Evolutionary conservation across 2,113 vertebrate species (phyloP).

Genomic region (Eclectus roratus): DNA sequence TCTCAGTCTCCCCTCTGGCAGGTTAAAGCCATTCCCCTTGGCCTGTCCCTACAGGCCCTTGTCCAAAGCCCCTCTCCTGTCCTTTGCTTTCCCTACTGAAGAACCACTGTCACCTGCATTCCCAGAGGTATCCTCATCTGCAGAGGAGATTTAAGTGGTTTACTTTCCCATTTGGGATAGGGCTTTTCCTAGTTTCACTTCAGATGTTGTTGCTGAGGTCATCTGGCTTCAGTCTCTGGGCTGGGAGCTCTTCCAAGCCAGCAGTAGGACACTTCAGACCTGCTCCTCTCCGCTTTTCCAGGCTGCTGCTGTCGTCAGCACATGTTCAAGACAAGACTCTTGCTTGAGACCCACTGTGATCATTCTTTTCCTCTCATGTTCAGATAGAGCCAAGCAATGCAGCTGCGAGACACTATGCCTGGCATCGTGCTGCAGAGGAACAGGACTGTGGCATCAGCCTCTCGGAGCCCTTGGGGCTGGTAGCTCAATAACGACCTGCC

Average conservation of each 20-base stretch:
- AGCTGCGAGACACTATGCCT: not conserved
- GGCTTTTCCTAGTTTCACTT: not conserved
- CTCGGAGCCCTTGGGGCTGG: not conserved
- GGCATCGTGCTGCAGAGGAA: not conserved
- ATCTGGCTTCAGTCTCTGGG: not conserved
- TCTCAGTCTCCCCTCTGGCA: not conserved
- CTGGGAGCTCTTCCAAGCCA: not conserved
- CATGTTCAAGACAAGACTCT: rapidly evolving
- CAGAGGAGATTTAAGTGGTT: not conserved
- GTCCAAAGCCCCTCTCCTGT: not conserved
- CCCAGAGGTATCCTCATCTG: not conserved
- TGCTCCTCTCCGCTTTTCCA: not conserved
- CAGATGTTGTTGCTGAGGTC: not conserved
- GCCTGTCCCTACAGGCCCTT: not conserved
- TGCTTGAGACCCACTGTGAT: not conserved
- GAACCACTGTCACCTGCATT: rapidly evolving
- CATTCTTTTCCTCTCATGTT: not conserved
- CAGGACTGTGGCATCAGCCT: not conserved
- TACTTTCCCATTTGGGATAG: not conserved
- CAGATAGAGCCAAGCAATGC: not conserved
- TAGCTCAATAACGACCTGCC: rapidly evolving
- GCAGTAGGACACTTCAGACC: not conserved
- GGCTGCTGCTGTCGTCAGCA: not conserved
- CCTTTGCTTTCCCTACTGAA: not conserved
- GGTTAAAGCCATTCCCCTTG: not conserved